These are phyloP conservation scores for Collichthys lucidus DNA, from an alignment of 2,113 vertebrate genomes.

Conservation along the genomic window DNA sequence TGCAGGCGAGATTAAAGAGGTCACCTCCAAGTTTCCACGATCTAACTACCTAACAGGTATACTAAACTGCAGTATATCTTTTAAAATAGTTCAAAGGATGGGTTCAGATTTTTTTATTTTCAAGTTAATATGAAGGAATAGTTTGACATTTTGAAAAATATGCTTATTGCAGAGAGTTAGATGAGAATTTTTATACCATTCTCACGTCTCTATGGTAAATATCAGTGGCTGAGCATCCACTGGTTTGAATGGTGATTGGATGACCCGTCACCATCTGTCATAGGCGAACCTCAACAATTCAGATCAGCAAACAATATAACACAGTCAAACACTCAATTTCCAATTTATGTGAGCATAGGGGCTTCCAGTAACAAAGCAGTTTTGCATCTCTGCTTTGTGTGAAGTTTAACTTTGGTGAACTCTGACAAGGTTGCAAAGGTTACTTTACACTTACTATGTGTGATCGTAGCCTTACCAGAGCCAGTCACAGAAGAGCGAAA, in stretches of 20 bases:
- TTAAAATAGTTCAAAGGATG: slow-evolving; percentile 6
- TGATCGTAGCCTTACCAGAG: too few species aligned
- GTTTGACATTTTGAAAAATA: not conserved
- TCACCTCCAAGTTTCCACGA: slow-evolving; percentile 80
- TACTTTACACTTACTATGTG: too few species aligned
- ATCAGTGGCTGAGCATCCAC: not conserved
- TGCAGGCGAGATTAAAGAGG: slow-evolving; percentile 83
- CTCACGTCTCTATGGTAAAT: not conserved
- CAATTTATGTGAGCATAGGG: too few species aligned
- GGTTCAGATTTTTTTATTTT: slow-evolving; percentile 1
- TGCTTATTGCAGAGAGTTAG: not conserved
- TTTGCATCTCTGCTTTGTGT: too few species aligned
- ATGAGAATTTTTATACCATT: not conserved
- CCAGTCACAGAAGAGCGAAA: too few species aligned
- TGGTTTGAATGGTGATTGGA: too few species aligned
- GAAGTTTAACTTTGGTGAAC: too few species aligned
- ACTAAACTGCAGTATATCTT: slow-evolving; percentile 52
- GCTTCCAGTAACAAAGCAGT: too few species aligned
- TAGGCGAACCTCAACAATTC: too few species aligned
- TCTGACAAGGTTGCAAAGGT: too few species aligned
- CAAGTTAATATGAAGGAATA: not conserved
- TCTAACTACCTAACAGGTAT: slow-evolving; percentile 71
- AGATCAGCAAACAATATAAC: too few species aligned
- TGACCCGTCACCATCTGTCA: not conserved
- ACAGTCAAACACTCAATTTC: too few species aligned